A percentile compares a stretch with the other conserved stretches of the same genome.
These are phyloP conservation scores for Busseola fusca DNA, from an alignment of 2,888 invertebrate genomes.

Conservation along the genomic window DNA sequence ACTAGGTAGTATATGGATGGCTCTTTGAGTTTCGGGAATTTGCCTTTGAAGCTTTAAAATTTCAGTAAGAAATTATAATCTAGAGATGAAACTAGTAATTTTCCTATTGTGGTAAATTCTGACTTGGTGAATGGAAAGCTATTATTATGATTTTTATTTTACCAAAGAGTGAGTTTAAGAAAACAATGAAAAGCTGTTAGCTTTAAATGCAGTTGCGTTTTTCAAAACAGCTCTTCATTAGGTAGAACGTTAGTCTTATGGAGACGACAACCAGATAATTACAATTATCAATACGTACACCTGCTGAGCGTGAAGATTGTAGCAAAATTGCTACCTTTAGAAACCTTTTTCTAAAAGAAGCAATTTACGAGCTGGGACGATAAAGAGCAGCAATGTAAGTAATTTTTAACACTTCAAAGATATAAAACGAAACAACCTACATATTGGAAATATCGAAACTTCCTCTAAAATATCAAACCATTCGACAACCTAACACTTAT, in stretches of 20 bases:
- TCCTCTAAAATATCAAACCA: slow-evolving; percentile 31
- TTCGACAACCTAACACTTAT: slow-evolving; percentile 51
- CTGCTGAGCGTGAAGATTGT: neutral
- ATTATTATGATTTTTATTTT: neutral
- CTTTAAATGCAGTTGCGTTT: neutral
- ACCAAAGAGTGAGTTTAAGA: neutral
- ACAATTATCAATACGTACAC: neutral
- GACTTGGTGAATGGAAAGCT: neutral
- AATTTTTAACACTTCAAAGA: neutral
- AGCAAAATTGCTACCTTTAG: neutral
- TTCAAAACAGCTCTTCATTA: too few relatives aligned
- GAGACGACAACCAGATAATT: neutral
- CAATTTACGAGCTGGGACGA: neutral
- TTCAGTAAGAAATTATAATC: slow-evolving; percentile 15
- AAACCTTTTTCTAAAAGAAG: neutral
- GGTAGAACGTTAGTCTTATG: neutral
- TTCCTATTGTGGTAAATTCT: neutral
- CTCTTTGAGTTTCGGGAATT: slow-evolving; percentile 47
- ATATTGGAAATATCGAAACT: slow-evolving; percentile 15
- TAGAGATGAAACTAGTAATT: neutral
- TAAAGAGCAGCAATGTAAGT: neutral
- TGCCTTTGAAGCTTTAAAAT: slow-evolving; percentile 24
- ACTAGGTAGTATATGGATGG: slow-evolving; percentile 19
- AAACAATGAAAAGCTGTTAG: neutral
- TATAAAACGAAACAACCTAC: neutral